Conservation (phyloP, 2,888 invertebrate genomes). For the Parapristionchus giblindavisi region DNA sequence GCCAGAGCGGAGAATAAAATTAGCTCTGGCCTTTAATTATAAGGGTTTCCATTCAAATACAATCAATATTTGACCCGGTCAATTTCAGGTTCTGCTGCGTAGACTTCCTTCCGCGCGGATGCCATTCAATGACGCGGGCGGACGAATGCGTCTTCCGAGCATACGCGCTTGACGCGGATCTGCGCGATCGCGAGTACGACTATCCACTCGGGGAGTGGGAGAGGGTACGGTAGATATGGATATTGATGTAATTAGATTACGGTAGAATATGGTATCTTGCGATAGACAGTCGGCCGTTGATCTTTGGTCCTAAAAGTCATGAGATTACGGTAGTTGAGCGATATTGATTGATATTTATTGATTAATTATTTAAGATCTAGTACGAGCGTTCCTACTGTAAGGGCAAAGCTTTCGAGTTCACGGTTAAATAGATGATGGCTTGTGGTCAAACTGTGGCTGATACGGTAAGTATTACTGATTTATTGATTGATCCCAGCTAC, state of each 20-base stretch:
- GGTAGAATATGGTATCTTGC: too few species aligned
- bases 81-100: too few species aligned
- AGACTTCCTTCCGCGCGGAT: too few species aligned
- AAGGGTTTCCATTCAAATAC: too few species aligned
- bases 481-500: too few species aligned
- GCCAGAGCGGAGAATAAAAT: too few species aligned
- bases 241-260: conserved; percentile 4
- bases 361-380: conserved; percentile 79
- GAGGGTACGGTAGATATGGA: conserved; percentile 46
- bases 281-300: too few species aligned
- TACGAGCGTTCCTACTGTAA: conserved; percentile 80
- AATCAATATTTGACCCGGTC: too few species aligned
- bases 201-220: conserved; percentile 52
- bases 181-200: conserved; percentile 41
- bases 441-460: conserved; percentile 94
- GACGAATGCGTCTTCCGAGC: conserved; percentile 30
- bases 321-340: conserved; percentile 2
- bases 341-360: too few species aligned
- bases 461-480: conserved; percentile 75
- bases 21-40: too few species aligned
- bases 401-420: conserved; percentile 90
- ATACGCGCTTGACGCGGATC: conserved; percentile 45
- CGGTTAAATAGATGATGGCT: conserved; percentile 94
- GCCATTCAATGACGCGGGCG: too few species aligned
- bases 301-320: too few species aligned